These are phyloP conservation scores for Petromus typicus DNA, from an alignment of 2,113 vertebrate genomes.

Conservation along the genomic window DNA sequence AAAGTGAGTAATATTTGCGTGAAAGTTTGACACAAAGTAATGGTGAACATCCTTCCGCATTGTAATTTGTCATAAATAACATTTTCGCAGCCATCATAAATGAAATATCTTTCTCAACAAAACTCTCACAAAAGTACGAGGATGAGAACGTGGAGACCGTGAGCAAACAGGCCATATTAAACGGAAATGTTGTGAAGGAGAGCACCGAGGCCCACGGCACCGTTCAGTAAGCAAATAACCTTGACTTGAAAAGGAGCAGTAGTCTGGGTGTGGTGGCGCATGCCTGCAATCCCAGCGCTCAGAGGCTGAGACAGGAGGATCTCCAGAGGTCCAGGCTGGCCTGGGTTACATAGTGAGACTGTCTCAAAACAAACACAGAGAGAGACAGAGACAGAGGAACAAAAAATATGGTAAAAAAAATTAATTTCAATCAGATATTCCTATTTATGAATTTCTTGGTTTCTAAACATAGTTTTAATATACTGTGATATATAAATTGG, in stretches of 20 bases:
- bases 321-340: neutral
- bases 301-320: neutral
- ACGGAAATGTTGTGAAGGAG: constrained; percentile 90
- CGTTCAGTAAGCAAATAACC: constrained; percentile 92
- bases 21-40: neutral
- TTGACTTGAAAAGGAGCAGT: neutral
- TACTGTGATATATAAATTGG: constrained; percentile 33
- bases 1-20: neutral
- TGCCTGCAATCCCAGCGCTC: neutral
- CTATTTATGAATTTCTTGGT: neutral
- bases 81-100: constrained; percentile 81
- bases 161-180: constrained; percentile 92
- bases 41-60: neutral
- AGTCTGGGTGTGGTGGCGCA: neutral
- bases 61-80: constrained; percentile 48
- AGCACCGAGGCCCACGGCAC: constrained; percentile 94
- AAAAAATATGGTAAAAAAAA: neutral
- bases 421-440: neutral
- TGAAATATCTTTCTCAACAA: constrained; percentile 82
- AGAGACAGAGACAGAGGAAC: neutral
- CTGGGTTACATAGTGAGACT: neutral
- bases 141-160: constrained; percentile 89
- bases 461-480: constrained; percentile 13
- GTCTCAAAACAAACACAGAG: neutral
- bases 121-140: constrained; percentile 79